Percentiles rank a stretch among this genome's conserved stretches.
Conservation (phyloP, 2,113 vertebrate species). For the Pampusana beccarii region DNA sequence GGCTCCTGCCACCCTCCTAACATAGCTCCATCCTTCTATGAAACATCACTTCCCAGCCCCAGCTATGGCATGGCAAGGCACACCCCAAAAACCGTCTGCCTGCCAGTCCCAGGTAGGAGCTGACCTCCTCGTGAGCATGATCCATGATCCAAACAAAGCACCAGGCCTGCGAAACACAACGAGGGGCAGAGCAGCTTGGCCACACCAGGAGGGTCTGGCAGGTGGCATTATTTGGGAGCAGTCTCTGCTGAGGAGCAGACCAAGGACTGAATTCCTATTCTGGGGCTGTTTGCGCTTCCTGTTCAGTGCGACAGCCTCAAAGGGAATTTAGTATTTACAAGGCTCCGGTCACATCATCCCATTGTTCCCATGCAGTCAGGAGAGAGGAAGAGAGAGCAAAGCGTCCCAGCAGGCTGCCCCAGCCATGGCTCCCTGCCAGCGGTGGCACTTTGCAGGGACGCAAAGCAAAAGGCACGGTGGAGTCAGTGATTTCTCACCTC, state of each 20-base stretch:
- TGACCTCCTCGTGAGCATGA: fast-evolving
- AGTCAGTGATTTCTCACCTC: not conserved
- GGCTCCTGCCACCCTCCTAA: not conserved
- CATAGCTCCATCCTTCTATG: fast-evolving
- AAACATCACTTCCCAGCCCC: not conserved
- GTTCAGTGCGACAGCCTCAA: not conserved
- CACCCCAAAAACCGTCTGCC: not conserved
- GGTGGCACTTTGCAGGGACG: not conserved
- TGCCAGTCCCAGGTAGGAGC: not conserved
- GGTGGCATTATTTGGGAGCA: not conserved
- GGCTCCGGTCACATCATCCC: not conserved
- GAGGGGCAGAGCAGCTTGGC: not conserved
- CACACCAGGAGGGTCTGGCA: fast-evolving
- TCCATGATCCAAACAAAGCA: not conserved
- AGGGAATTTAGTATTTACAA: not conserved
- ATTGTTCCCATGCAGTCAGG: not conserved
- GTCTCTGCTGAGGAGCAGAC: not conserved
- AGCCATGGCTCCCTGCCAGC: not conserved
- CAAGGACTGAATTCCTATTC: not conserved
- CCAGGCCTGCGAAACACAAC: fast-evolving
- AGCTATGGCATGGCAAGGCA: not conserved
- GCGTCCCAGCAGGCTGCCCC: not conserved
- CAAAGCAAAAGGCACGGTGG: not conserved
- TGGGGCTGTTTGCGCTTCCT: not conserved
- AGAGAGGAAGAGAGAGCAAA: not conserved